Evolutionary conservation across 1,140 invertebrate genomes (phyloP), one percentile per base, ranked within the genome.

Genomic region (Pseudoatta argentina): DNA sequence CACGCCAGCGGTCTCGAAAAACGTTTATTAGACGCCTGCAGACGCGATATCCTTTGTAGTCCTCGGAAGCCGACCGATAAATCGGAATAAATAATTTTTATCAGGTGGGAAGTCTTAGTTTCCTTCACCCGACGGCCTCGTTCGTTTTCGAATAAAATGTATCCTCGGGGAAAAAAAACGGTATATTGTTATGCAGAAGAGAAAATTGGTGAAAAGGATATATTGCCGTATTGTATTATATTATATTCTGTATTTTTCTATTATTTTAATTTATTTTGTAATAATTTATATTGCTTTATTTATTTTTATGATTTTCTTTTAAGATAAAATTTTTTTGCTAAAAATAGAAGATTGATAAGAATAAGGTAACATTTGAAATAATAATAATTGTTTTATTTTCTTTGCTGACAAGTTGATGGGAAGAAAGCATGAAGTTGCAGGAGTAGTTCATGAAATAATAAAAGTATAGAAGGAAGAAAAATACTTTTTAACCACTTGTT

Each of bases 21-120:
- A 69, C 64, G 55, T 82, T 73, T 73, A 73, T 75, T 57, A 75
- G 63, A 73, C 39, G 53, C 53, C 39, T 48, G 18, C 8, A 34
- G 53, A 21, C 48, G 14, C 48, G 51, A 1, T 63, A 63, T 30
- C 10, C 69, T 83, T 83, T 83, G 69, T 75, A 61, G 24, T 61
- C 16, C 14, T 39, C 79, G 34, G 55, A 61, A 79, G 14, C 48
- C 24, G n/a, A 7, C 34, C 39, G 69, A 83, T 75, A 83, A 83
- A 83, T 75, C 39, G 57, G 27, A 83, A 75, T 83, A 83, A 83
- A 83, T 83, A 83, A 83, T 83, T 83, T 75, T 75, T 83, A 73
- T 83, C 39, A 44, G 5, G n/a, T 7, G 4, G 21, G 44, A 39
- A 83, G 30, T 75, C 24, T 18, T 7, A 48, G 55, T 16, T 61